phyloP scores from a whole-genome alignment of 2,797 vertebrate genomes.

The Sebastes taczanowskii region DNA sequence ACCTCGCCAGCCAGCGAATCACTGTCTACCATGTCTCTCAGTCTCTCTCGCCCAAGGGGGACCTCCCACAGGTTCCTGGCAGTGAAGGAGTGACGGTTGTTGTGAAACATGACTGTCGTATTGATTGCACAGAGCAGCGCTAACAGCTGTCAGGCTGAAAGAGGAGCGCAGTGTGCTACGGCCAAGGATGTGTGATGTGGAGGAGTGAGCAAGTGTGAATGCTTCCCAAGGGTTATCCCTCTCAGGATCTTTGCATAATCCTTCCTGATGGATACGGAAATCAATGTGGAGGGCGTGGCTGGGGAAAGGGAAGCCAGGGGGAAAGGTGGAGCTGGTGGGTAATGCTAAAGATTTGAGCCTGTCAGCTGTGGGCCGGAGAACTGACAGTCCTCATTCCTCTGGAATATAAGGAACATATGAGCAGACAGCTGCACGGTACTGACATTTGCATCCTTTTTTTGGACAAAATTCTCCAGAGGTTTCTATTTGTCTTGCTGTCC shows the following conservation, averaged over 20 bases:
- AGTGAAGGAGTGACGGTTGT: slow-evolving; percentile 66
- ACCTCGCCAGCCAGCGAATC: slow-evolving; percentile 40
- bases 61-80: slow-evolving; percentile 67
- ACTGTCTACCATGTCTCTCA: slow-evolving; percentile 37
- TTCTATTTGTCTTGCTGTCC: neutral
- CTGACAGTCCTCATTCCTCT: neutral
- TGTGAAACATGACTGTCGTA: slow-evolving; percentile 74
- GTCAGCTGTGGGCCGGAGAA: neutral
- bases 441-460: neutral
- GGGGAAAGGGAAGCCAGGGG: neutral
- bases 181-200: slow-evolving; percentile 57
- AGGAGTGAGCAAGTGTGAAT: slow-evolving; percentile 67
- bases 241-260: slow-evolving; percentile 69
- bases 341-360: slow-evolving; percentile 3
- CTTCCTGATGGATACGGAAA: slow-evolving; percentile 55
- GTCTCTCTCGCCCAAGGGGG: slow-evolving; percentile 52
- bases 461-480: neutral
- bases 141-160: slow-evolving; percentile 71
- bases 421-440: neutral
- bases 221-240: slow-evolving; percentile 67
- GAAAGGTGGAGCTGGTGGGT: neutral
- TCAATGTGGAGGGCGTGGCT: slow-evolving; percentile 56
- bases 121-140: slow-evolving; percentile 65
- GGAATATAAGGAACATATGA: neutral
- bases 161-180: slow-evolving; percentile 42